Conservation (phyloP, 2,888 invertebrate genomes). For the Agrotis puta region DNA sequence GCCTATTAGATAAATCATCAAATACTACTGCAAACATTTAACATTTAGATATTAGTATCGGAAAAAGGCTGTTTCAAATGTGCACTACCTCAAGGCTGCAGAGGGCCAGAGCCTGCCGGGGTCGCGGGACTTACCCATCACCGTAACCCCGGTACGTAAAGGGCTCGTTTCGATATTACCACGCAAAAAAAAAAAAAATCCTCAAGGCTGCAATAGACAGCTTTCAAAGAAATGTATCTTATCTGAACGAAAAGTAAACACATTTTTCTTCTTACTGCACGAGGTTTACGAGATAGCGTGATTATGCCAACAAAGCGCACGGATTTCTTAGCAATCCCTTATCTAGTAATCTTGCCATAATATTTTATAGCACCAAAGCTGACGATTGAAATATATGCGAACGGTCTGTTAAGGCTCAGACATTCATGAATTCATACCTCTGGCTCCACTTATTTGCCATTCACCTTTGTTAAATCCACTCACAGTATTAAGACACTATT, state of each 20-base stretch:
- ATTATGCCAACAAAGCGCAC: constrained; percentile 52
- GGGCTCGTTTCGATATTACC: too few relatives aligned
- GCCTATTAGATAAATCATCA: background rate
- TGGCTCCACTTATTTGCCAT: constrained; percentile 20
- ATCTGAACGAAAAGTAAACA: constrained; percentile 50
- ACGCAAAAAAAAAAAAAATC: too few relatives aligned
- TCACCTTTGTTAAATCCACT: constrained; percentile 12
- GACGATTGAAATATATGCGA: constrained; percentile 20
- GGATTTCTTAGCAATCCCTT: constrained; percentile 41
- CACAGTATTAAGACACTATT: constrained; percentile 35
- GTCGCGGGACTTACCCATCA: too few relatives aligned
- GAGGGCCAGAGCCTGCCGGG: too few relatives aligned
- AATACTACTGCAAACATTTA: background rate
- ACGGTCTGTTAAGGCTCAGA: background rate
- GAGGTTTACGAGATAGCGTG: constrained; percentile 46
- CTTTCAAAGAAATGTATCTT: constrained; percentile 43
- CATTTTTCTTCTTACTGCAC: constrained; percentile 34
- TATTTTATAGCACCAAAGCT: constrained; percentile 33
- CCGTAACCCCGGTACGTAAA: too few relatives aligned
- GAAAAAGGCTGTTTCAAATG: constrained; percentile 16
- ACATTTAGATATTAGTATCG: background rate
- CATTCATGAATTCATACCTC: constrained; percentile 14
- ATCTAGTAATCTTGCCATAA: constrained; percentile 47
- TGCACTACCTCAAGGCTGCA: background rate
- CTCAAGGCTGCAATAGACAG: constrained; percentile 38